A percentile compares a stretch with the other conserved stretches of the same genome.
Evolutionary conservation across 2,888 invertebrate genomes (phyloP).

Genomic region (Pycnomerus fuliginosus): DNA sequence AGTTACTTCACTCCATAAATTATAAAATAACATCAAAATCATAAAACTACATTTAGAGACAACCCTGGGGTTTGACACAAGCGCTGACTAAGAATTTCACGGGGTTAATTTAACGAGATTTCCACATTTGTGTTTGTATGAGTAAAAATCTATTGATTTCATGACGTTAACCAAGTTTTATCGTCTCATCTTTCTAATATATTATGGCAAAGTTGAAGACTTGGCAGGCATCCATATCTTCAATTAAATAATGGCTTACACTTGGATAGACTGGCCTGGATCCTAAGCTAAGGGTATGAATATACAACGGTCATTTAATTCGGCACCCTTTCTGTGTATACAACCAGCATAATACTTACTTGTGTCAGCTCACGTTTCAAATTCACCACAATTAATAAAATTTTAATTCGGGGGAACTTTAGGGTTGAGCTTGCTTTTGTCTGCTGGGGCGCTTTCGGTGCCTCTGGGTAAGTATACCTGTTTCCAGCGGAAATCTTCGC

Average conservation of each 20-base stretch:
- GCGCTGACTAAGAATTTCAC: slow-evolving; percentile 12
- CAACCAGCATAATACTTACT: no score
- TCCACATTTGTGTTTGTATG: not conserved
- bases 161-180: not conserved
- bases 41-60: slow-evolving; percentile 36
- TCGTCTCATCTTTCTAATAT: slow-evolving; percentile 4
- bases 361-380: no score
- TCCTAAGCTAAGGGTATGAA: slow-evolving; percentile 12
- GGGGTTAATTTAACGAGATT: not conserved
- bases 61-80: slow-evolving; percentile 32
- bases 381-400: no score
- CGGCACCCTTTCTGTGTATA: no score
- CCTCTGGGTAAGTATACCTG: no score
- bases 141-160: slow-evolving; percentile 1
- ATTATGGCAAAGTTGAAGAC: slow-evolving; percentile 16
- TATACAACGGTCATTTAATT: slow-evolving; percentile 21
- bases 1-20: slow-evolving; percentile 28
- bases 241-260: slow-evolving; percentile 39
- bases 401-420: no score
- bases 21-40: slow-evolving; percentile 35
- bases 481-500: no score
- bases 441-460: no score
- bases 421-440: no score
- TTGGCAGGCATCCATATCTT: slow-evolving; percentile 35
- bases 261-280: slow-evolving; percentile 23